Conservation (phyloP, 1,140 invertebrate species). For the Copidosoma floridanum region DNA sequence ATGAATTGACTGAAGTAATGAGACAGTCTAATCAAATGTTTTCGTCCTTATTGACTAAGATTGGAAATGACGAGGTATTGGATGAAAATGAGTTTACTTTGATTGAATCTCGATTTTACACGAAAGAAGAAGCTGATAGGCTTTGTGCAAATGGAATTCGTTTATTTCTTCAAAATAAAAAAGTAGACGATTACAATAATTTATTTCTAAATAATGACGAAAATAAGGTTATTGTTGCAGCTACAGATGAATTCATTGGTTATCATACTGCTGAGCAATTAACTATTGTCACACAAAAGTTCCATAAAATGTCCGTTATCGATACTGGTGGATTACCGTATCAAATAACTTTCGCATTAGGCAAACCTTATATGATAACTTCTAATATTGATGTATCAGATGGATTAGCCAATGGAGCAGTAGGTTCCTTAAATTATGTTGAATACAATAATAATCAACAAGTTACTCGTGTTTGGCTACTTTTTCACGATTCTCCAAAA, state of each 20-base stretch:
- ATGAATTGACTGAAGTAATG: conserved; percentile 34
- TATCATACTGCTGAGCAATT: conserved; percentile 26
- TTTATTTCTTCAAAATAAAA: conserved; percentile 30
- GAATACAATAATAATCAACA: too few species aligned
- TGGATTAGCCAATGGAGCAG: conserved; percentile 45
- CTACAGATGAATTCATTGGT: conserved; percentile 30
- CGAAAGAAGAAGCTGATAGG: conserved; percentile 20
- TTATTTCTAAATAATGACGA: conserved; percentile 28
- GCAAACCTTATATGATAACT: conserved; percentile 43
- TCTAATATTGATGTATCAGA: conserved; percentile 45
- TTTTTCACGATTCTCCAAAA: too few species aligned
- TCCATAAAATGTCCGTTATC: conserved; percentile 41
- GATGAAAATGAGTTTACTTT: conserved; percentile 22
- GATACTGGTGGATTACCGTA: conserved; percentile 46
- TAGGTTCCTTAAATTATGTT: conserved; percentile 40
- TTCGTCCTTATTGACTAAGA: conserved; percentile 39
- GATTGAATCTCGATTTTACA: conserved; percentile 32
- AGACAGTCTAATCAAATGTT: conserved; percentile 33
- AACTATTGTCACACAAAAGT: conserved; percentile 31
- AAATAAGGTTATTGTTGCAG: conserved; percentile 33
- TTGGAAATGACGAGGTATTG: conserved; percentile 33
- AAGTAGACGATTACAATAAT: conserved; percentile 31
- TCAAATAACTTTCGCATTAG: conserved; percentile 37
- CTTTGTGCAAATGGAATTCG: conserved; percentile 29
- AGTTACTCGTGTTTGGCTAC: too few species aligned